Evolutionary conservation across 2,888 invertebrate species (phyloP).

Genomic region (Agonopterix subpropinquella): DNA sequence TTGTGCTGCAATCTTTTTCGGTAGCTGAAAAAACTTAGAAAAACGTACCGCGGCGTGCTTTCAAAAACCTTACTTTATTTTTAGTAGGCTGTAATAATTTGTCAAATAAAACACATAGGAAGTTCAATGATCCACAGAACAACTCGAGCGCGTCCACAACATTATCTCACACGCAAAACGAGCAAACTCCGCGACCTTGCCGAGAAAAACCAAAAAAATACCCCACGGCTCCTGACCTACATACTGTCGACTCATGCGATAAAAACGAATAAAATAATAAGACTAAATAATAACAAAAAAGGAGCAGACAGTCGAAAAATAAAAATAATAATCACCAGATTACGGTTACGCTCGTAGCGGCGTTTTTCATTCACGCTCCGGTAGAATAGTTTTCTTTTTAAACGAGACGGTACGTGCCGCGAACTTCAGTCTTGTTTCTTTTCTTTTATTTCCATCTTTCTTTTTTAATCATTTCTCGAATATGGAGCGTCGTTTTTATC

Average conservation of each 20-base stretch:
- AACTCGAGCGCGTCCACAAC: background rate
- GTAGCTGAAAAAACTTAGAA: too few relatives aligned
- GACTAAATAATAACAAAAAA: constrained; percentile 64
- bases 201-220: constrained; percentile 63
- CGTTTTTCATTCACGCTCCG: constrained; percentile 73
- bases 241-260: constrained; percentile 51
- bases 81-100: background rate
- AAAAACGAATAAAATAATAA: constrained; percentile 64
- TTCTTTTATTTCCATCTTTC: constrained; percentile 56
- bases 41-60: too few relatives aligned
- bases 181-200: constrained; percentile 59
- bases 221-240: constrained; percentile 63
- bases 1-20: too few relatives aligned
- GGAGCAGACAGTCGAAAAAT: constrained; percentile 48
- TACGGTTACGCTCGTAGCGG: constrained; percentile 62
- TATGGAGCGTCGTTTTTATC: constrained; percentile 71
- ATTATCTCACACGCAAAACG: constrained; percentile 29
- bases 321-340: constrained; percentile 71
- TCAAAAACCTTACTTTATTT: too few relatives aligned
- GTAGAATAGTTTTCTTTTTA: constrained; percentile 72
- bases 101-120: background rate
- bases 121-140: too few relatives aligned
- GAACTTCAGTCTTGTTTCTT: constrained; percentile 43
- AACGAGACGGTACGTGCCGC: constrained; percentile 63
- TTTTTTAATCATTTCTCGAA: constrained; percentile 75